These are phyloP conservation scores for Diabrotica undecimpunctata DNA, from an alignment of 1,140 invertebrate species.

Conservation along the genomic window DNA sequence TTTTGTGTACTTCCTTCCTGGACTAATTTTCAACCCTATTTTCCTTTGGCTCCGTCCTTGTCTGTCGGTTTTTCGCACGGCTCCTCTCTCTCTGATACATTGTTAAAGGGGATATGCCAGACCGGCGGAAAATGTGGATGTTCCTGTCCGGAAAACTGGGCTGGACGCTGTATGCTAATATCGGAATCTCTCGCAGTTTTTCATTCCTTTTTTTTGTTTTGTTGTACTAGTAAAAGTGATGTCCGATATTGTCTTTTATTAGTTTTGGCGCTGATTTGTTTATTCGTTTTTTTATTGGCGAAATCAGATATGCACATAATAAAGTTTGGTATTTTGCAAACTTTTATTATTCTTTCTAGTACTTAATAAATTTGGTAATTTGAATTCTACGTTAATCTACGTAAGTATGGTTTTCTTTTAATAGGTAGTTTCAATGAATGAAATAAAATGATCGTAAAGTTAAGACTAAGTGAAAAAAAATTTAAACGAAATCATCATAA, in stretches of 20 bases:
- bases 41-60: conserved; percentile 6
- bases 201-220: conserved; percentile 30
- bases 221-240: conserved; percentile 35
- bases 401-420: too few species aligned
- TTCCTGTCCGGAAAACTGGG: conserved; percentile 18
- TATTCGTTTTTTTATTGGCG: conserved; percentile 17
- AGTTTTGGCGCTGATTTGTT: conserved; percentile 29
- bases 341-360: too few species aligned
- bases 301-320: too few species aligned
- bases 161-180: conserved; percentile 27
- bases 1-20: not conserved
- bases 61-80: conserved; percentile 11
- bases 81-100: conserved; percentile 20
- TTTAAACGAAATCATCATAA: too few species aligned
- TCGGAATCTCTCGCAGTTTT: conserved; percentile 34
- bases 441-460: too few species aligned
- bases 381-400: too few species aligned
- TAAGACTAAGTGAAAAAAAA: too few species aligned
- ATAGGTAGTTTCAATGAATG: too few species aligned
- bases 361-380: too few species aligned
- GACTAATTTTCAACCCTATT: conserved; percentile 9
- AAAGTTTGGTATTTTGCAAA: too few species aligned
- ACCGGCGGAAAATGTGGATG: conserved; percentile 11
- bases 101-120: conserved; percentile 33
- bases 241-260: conserved; percentile 37